A percentile compares a stretch with the other conserved stretches of the same genome.
These are phyloP conservation scores for Tuberolachnus salignus DNA, from an alignment of 2,888 invertebrate genomes.

Conservation along the genomic window DNA sequence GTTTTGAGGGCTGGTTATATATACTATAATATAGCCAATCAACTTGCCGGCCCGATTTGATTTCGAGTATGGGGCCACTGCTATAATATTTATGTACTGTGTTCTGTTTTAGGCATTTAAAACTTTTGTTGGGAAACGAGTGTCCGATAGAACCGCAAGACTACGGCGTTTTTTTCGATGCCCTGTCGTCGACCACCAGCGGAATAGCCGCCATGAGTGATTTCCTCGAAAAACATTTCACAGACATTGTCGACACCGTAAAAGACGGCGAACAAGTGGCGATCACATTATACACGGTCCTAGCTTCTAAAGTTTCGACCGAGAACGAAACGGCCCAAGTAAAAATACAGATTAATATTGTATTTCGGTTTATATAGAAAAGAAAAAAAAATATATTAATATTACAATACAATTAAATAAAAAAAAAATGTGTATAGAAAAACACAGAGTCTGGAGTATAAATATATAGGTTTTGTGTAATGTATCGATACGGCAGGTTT, in stretches of 20 bases:
- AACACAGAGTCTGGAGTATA: no score
- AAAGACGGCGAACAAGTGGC: neutral
- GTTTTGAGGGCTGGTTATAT: no score
- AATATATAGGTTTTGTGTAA: no score
- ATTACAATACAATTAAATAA: no score
- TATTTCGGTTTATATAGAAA: neutral
- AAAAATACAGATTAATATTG: neutral
- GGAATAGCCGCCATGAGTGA: neutral
- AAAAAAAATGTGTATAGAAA: no score
- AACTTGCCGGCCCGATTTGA: no score
- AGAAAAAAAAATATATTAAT: no score
- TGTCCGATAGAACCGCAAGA: slow-evolving; percentile 13
- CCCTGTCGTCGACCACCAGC: neutral
- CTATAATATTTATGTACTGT: neutral
- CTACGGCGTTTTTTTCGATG: neutral
- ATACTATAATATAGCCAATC: no score
- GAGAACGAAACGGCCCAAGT: neutral
- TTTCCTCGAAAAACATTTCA: neutral
- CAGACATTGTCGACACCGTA: neutral
- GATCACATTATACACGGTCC: neutral
- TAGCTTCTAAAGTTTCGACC: slow-evolving; percentile 11
- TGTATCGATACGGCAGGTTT: no score
- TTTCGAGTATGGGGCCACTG: no score
- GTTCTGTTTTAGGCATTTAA: slow-evolving; percentile 1
- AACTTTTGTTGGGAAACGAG: neutral